Conservation (phyloP, 1,140 invertebrate species). For the Drosophila erecta region DNA sequence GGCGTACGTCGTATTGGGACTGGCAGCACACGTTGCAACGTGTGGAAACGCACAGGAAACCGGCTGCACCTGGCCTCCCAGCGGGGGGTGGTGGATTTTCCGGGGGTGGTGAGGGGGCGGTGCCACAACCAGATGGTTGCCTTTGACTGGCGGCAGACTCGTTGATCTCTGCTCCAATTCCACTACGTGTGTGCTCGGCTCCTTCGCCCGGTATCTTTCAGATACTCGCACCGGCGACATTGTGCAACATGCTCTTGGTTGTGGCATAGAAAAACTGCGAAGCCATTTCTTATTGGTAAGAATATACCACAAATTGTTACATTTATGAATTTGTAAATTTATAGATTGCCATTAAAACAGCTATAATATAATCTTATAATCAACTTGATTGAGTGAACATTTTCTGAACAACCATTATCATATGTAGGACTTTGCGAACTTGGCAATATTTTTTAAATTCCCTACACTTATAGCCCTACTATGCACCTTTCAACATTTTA, state of each 20-base stretch:
- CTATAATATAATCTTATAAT: no score
- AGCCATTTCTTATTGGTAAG: not conserved
- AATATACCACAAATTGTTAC: no score
- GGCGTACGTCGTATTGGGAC: constrained; percentile 13
- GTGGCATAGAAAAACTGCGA: constrained; percentile 39
- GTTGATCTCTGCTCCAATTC: constrained; percentile 78
- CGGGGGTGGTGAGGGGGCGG: constrained; percentile 1
- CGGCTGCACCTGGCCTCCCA: constrained; percentile 55
- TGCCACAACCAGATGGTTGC: constrained; percentile 48
- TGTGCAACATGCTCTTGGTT: constrained; percentile 68
- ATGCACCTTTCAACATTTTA: not conserved
- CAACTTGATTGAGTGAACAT: no score
- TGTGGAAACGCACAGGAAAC: constrained; percentile 52
- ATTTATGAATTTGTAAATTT: no score
- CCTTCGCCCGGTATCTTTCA: constrained; percentile 21
- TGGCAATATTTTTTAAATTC: no score
- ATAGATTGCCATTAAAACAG: no score
- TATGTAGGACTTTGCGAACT: no score
- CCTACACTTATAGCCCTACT: no score
- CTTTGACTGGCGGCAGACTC: constrained; percentile 62
- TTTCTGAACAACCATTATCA: no score
- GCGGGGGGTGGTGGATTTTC: not conserved
- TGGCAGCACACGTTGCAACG: constrained; percentile 20
- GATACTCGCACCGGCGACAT: constrained; percentile 50
- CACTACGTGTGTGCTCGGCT: constrained; percentile 26